Evolutionary conservation across 2,113 vertebrate species (phyloP).

Genomic region (Corythoichthys intestinalis): DNA sequence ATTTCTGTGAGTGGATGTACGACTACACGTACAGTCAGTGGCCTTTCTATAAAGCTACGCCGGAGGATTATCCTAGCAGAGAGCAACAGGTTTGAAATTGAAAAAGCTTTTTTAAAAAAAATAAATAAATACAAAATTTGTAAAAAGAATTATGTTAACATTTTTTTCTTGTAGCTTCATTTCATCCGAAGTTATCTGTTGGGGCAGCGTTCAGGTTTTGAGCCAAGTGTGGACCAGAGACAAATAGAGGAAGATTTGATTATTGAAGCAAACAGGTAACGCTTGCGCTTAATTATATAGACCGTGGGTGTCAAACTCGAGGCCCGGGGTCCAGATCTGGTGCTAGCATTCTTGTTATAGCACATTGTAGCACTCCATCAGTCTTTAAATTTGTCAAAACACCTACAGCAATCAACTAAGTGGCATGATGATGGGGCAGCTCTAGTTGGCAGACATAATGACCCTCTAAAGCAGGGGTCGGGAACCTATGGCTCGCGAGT

Average conservation of each 20-base stretch:
- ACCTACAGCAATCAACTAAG: no score
- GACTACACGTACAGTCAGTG: conserved; percentile 83
- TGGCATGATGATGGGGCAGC: no score
- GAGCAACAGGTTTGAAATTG: conserved; percentile 79
- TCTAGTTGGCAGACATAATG: no score
- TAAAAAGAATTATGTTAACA: not conserved
- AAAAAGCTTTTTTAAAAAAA: no score
- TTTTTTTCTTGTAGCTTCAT: conserved; percentile 70
- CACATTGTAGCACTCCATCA: no score
- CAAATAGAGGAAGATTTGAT: conserved; percentile 79
- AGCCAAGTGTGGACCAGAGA: conserved; percentile 53
- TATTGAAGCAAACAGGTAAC: conserved; percentile 76
- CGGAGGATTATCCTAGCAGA: conserved; percentile 77
- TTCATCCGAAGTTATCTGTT: conserved; percentile 84
- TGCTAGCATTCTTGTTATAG: no score
- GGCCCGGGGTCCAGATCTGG: no score
- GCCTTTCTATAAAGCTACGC: conserved; percentile 78
- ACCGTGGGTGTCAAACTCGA: not conserved
- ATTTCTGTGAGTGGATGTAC: conserved; percentile 93
- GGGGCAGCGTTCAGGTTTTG: conserved; percentile 50
- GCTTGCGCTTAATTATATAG: not conserved
- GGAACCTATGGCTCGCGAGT: no score
- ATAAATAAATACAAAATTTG: not conserved
- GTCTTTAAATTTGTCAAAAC: no score
- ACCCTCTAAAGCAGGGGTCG: no score